These are phyloP conservation scores for Ptychoptera albimana DNA, from an alignment of 2,888 invertebrate species.

Conservation along the genomic window DNA sequence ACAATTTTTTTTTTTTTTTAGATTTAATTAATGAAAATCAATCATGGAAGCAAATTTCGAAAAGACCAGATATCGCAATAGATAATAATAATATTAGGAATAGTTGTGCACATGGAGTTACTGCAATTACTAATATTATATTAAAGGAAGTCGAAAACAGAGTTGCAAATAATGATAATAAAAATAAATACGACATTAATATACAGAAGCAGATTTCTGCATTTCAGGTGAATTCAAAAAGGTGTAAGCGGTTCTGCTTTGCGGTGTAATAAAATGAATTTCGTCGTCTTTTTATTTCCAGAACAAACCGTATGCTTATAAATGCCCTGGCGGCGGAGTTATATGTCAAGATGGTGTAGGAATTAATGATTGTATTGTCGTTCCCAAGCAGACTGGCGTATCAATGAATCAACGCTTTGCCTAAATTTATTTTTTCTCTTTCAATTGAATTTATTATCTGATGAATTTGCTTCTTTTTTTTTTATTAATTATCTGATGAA, in stretches of 20 bases:
- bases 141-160: too few relatives aligned
- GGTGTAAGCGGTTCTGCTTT: too few relatives aligned
- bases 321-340: neutral
- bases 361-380: slow-evolving; percentile 10
- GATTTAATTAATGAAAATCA: too few relatives aligned
- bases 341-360: neutral
- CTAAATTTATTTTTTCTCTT: slow-evolving; percentile 9
- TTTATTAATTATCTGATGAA: too few relatives aligned
- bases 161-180: neutral
- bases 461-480: neutral
- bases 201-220: slow-evolving; percentile 1
- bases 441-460: neutral
- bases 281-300: neutral
- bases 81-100: too few relatives aligned
- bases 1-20: too few relatives aligned
- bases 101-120: too few relatives aligned
- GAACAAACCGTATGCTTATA: neutral
- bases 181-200: slow-evolving; percentile 1
- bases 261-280: neutral
- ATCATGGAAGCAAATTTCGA: too few relatives aligned
- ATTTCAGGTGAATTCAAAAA: neutral
- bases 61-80: too few relatives aligned
- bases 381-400: slow-evolving; percentile 15
- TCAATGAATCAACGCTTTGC: slow-evolving; percentile 20
- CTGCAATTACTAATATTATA: too few relatives aligned